Percentiles rank a stretch among this genome's conserved stretches.
Evolutionary conservation across 1,140 invertebrate species (phyloP).

Genomic region (Cryptotermes secundus): DNA sequence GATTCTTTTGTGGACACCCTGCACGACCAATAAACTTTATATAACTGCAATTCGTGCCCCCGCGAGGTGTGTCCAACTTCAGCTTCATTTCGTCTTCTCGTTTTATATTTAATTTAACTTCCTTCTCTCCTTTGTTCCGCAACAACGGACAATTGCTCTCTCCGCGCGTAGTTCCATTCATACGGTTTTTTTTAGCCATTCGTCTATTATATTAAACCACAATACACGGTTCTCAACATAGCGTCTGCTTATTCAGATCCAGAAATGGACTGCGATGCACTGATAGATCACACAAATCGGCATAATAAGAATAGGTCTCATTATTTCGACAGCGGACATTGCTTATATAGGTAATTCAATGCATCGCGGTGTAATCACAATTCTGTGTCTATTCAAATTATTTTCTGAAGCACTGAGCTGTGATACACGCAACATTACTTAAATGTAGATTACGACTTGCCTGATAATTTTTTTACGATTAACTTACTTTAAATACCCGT

Average conservation of each 20-base stretch:
- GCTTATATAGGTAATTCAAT: no score
- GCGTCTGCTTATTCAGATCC: not conserved
- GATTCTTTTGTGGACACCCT: no score
- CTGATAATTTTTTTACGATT: no score
- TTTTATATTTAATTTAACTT: not conserved
- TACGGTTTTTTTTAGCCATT: not conserved
- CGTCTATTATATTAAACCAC: not conserved
- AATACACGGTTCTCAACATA: not conserved
- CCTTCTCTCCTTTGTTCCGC: not conserved
- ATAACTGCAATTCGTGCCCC: not conserved
- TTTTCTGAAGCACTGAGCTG: no score
- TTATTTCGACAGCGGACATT: no score
- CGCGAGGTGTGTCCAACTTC: not conserved
- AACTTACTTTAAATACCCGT: no score
- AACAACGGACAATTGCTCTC: not conserved
- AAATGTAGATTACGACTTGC: no score
- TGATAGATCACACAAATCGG: no score
- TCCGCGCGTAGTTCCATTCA: not conserved
- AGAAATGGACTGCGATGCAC: not conserved
- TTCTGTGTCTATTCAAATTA: no score
- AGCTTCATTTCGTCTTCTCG: not conserved
- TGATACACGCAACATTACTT: no score
- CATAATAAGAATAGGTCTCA: no score
- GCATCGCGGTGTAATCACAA: no score
- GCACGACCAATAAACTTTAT: conserved; percentile 8